Percentiles rank a stretch among this genome's conserved stretches.
These are phyloP conservation scores for Galerucella pusilla DNA, from an alignment of 2,888 invertebrate species.

Conservation along the genomic window DNA sequence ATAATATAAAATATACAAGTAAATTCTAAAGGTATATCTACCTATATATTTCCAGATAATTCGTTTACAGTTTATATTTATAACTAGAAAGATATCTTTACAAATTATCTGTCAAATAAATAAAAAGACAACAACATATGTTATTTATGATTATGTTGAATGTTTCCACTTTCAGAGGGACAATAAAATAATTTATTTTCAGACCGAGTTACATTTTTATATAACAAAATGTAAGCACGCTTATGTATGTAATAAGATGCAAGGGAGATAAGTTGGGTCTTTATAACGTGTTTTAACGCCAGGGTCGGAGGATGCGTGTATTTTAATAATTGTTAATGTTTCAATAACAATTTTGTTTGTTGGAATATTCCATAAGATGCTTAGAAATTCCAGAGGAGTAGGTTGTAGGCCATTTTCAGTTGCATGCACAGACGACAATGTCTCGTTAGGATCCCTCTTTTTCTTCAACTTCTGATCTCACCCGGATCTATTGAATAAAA, in stretches of 20 bases:
- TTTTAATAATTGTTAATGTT: not conserved
- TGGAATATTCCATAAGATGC: too few relatives aligned
- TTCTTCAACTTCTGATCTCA: too few relatives aligned
- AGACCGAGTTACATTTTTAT: slow-evolving; percentile 20
- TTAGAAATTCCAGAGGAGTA: too few relatives aligned
- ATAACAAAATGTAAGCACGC: slow-evolving; percentile 18
- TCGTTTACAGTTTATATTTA: not conserved
- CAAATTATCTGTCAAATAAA: not conserved
- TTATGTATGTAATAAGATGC: slow-evolving; percentile 36
- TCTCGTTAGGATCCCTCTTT: too few relatives aligned
- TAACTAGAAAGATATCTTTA: slow-evolving; percentile 4
- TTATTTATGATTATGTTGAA: slow-evolving; percentile 22
- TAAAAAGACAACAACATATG: not conserved
- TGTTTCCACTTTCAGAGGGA: slow-evolving; percentile 12
- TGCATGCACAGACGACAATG: too few relatives aligned
- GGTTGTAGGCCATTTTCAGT: not conserved
- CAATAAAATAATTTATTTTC: slow-evolving; percentile 22
- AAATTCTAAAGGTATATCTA: too few relatives aligned
- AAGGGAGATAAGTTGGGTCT: slow-evolving; percentile 29
- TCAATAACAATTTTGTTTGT: not conserved
- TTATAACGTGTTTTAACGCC: slow-evolving; percentile 28
- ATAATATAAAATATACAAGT: too few relatives aligned
- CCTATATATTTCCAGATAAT: too few relatives aligned
- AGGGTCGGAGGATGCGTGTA: not conserved
- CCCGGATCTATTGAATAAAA: too few relatives aligned